Conservation (phyloP, 2,113 vertebrate genomes). For the Spea bombifrons region DNA sequence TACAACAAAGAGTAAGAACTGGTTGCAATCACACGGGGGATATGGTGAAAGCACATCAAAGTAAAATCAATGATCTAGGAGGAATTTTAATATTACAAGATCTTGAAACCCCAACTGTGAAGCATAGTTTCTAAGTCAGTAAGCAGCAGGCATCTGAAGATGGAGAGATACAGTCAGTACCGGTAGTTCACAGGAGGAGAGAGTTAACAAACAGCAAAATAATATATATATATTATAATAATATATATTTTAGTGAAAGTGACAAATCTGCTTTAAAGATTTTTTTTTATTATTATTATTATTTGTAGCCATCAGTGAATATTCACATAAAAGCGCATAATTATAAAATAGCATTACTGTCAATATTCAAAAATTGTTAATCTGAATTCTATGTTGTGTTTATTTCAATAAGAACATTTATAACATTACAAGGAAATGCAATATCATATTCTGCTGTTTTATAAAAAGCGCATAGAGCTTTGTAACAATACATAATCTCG, state of each 20-base stretch:
- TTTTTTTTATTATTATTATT: too few relatives aligned
- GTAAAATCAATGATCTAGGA: conserved; percentile 33
- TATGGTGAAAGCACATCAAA: conserved; percentile 34
- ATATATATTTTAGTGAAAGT: too few relatives aligned
- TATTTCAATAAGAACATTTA: conserved; percentile 25
- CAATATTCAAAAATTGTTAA: background rate
- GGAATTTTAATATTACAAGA: conserved; percentile 45
- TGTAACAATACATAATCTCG: conserved; percentile 33
- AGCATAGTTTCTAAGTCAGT: conserved; percentile 24
- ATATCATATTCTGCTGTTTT: conserved; percentile 31
- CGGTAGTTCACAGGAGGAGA: conserved; percentile 17
- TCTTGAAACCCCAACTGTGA: conserved; percentile 39
- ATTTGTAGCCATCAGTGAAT: background rate
- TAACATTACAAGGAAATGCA: conserved; percentile 28
- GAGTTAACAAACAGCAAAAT: background rate
- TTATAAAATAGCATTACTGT: too few relatives aligned
- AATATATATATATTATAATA: too few relatives aligned
- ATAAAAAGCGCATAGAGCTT: conserved; percentile 17
- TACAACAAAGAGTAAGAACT: conserved; percentile 34
- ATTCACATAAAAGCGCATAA: background rate
- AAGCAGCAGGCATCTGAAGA: conserved; percentile 29
- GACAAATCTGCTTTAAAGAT: too few relatives aligned
- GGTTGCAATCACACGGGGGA: conserved; percentile 23
- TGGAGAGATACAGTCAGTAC: conserved; percentile 8
- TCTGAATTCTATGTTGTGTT: background rate